A percentile compares a stretch with the other conserved stretches of the same genome.
These are phyloP conservation scores for Somateria mollissima DNA, from an alignment of 2,797 vertebrate species.

Conservation along the genomic window DNA sequence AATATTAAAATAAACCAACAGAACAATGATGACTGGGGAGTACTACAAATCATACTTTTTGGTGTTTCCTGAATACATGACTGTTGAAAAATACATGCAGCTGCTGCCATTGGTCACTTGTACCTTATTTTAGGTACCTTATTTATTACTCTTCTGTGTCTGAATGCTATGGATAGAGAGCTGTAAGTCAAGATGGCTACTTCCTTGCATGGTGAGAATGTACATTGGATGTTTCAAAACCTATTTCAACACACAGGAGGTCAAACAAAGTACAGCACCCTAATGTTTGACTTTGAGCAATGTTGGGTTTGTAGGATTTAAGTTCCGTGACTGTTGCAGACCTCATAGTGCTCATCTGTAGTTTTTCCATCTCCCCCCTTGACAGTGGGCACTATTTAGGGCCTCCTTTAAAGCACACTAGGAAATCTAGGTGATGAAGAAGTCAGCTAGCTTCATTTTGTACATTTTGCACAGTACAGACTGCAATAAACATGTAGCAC, in stretches of 20 bases:
- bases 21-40: background rate
- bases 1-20: background rate
- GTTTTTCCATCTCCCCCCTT: background rate
- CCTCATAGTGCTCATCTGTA: background rate
- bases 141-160: background rate
- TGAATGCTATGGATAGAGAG: background rate
- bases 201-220: background rate
- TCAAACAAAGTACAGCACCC: background rate
- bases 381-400: background rate
- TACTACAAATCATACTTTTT: background rate
- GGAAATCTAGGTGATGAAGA: background rate
- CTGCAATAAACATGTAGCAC: background rate
- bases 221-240: background rate
- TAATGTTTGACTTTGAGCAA: background rate
- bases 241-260: background rate
- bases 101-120: background rate
- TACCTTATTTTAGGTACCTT: background rate
- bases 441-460: background rate
- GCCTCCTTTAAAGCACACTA: background rate
- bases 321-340: background rate
- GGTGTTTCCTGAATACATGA: background rate
- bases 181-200: background rate
- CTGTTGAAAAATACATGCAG: rapidly evolving
- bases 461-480: background rate
- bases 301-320: background rate